Evolutionary conservation across 1,140 invertebrate genomes (phyloP), one percentile per base, ranked within the genome.

Genomic region (Aphelinus certus): DNA sequence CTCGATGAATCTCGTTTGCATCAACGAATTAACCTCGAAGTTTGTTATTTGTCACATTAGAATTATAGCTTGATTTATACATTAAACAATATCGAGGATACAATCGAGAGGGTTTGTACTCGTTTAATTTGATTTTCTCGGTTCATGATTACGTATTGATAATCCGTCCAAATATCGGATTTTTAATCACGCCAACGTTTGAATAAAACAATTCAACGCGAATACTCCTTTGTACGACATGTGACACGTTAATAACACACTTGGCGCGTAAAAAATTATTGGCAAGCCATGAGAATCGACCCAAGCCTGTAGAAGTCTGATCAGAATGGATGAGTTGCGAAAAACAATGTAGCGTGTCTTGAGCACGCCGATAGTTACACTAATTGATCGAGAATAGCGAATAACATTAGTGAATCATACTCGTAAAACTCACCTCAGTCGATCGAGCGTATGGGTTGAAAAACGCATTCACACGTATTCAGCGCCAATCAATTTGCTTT

Each of bases 401-500:
- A 26, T 26, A 26, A 26, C 26, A 26, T 26, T 26, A 26, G 26
- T 26, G 26, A 26, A 26, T 26, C 26, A 26, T 26, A 26, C 26
- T 26, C 26, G 26, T 26, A 26, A 26, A 26, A 26, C 26, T 26
- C 26, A 26, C 0, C 26, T 26, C 26, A 26, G 26, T 26, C 26
- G 26, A 26, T 26, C 26, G 26, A 26, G 26, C 26, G 26, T 26
- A 26, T 26, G 26, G 26, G 26, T 63, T 49, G 3, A 63, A 63
- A 63, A 2, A 6, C 46, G 3, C n/a, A 43, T 66, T 51, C 64
- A 7, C 26, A 26, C 48, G 48, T 53, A 65, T 26, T 64, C 46
- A 49, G 7, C 63, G 63, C 51, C 71, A 60, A 73, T 66, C 71
- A 60, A 73, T 73, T 66, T 66, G 45, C 55, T 26, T 45, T 53